phyloP scores from a whole-genome alignment of 2,113 vertebrate genomes.

The Abramis brama region DNA sequence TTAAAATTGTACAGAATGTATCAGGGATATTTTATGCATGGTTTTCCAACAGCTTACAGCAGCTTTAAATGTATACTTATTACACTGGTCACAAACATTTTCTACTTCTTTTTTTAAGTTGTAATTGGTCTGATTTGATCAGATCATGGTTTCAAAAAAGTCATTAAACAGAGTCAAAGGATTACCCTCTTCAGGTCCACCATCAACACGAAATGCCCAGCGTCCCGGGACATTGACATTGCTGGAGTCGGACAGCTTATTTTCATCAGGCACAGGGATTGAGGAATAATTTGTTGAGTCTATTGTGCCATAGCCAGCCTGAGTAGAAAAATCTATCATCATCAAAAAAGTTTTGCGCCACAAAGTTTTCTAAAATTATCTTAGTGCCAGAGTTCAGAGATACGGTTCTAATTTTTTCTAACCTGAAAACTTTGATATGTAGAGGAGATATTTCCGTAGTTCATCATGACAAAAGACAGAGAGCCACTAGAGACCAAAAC shows the following conservation, averaged over 20 bases:
- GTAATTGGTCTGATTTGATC: background rate
- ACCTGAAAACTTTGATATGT: background rate
- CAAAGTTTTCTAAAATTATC: background rate
- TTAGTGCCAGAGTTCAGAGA: background rate
- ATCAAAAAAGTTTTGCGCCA: background rate
- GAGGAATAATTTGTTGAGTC: background rate
- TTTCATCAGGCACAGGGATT: constrained; percentile 2
- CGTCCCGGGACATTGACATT: constrained; percentile 32
- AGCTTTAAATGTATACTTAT: too few species aligned
- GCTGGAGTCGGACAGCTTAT: background rate
- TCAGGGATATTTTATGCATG: too few species aligned
- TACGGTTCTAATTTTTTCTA: background rate
- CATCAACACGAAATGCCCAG: constrained; percentile 30
- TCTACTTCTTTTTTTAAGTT: too few species aligned
- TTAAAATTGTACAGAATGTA: too few species aligned
- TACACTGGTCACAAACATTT: too few species aligned
- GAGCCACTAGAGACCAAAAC: constrained; percentile 7
- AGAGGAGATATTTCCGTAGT: constrained; percentile 25
- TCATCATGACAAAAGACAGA: constrained; percentile 23
- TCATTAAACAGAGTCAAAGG: background rate
- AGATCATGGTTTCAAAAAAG: background rate
- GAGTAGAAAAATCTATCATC: background rate
- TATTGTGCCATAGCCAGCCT: constrained; percentile 23
- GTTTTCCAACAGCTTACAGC: too few species aligned
- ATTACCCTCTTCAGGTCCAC: constrained; percentile 30